Conservation (phyloP, 37 sponge, comb jelly and placozoan species). For the Ephydatia muelleri region DNA sequence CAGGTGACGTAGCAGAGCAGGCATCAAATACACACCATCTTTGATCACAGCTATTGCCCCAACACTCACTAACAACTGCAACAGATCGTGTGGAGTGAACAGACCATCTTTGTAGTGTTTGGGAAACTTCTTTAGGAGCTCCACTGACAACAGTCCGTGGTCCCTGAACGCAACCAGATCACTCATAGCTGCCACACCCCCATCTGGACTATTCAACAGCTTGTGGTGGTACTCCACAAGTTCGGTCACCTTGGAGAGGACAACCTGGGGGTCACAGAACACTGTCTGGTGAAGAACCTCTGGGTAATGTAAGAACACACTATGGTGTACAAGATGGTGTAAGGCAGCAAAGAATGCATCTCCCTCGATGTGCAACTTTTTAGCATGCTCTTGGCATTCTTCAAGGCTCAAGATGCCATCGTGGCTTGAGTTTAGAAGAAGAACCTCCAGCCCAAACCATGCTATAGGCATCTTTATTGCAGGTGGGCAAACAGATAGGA, state of each 20-base stretch:
- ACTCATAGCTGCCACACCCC: not conserved
- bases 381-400: slow-evolving; percentile 2
- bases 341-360: slow-evolving; percentile 1
- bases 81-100: not conserved
- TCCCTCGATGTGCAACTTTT: not conserved
- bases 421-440: not conserved
- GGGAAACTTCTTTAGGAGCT: not conserved
- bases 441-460: not conserved
- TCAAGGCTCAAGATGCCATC: not conserved
- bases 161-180: slow-evolving; percentile 9
- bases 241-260: slow-evolving; percentile 8
- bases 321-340: not conserved
- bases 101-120: not conserved
- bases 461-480: not conserved
- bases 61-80: not conserved
- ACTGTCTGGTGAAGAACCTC: slow-evolving; percentile 4
- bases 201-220: not conserved
- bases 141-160: not conserved
- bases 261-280: slow-evolving; percentile 12
- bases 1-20: not conserved
- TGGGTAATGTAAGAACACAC: not conserved
- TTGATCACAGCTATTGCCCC: not conserved
- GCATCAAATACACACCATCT: slow-evolving; percentile 7
- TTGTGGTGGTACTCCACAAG: not conserved
- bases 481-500: not conserved